These are phyloP conservation scores for Sebastes ruberrimus DNA, from an alignment of 2,797 vertebrate species.

Conservation along the genomic window DNA sequence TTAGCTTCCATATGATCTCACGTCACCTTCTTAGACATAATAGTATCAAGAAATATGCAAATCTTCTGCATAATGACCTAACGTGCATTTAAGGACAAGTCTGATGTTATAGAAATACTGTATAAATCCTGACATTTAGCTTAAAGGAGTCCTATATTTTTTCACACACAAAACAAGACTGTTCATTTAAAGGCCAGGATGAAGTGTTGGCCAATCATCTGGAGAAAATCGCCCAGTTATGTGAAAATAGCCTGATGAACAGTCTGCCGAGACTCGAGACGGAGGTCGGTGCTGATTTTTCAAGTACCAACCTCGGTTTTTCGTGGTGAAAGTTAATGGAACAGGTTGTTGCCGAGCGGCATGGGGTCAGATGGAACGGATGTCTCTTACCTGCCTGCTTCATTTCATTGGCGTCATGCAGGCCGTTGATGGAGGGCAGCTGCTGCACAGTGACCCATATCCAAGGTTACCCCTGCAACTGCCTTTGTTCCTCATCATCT, in stretches of 20 bases:
- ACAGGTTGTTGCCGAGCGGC: slow-evolving; percentile 57
- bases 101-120: slow-evolving; percentile 8
- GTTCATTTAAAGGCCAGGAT: slow-evolving; percentile 24
- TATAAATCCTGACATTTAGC: slow-evolving; percentile 25
- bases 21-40: not conserved
- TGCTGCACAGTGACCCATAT: slow-evolving; percentile 55
- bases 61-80: not conserved
- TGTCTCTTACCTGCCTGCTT: slow-evolving; percentile 58
- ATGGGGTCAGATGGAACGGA: slow-evolving; percentile 61
- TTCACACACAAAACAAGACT: not conserved
- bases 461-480: slow-evolving; percentile 52
- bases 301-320: slow-evolving; percentile 44
- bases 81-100: not conserved
- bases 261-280: not conserved
- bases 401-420: slow-evolving; percentile 62
- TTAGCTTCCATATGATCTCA: not conserved
- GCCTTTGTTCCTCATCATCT: slow-evolving; percentile 51
- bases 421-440: slow-evolving; percentile 61
- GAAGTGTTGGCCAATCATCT: slow-evolving; percentile 57
- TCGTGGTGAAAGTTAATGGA: slow-evolving; percentile 62
- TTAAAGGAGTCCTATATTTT: not conserved
- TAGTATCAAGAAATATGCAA: not conserved
- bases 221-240: slow-evolving; percentile 21
- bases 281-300: slow-evolving; percentile 49
- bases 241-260: slow-evolving; percentile 46